phyloP scores from a whole-genome alignment of 2,797 vertebrate species.

The Molossus alvarezi region DNA sequence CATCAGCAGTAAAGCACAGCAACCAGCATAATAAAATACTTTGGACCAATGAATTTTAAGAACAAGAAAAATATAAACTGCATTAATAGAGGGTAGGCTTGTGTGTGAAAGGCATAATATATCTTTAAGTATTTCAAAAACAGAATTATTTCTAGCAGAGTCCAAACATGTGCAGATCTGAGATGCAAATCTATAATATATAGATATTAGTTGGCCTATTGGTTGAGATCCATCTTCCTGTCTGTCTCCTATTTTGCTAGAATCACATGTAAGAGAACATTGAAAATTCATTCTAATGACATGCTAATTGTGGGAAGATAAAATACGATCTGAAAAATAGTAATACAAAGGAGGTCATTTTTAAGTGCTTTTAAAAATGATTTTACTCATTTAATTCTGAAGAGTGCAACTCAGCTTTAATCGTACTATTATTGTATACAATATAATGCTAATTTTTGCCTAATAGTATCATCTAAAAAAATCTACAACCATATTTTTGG shows the following conservation, averaged over 20 bases:
- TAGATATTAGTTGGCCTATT: conserved; percentile 66
- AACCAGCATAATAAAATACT: conserved; percentile 85
- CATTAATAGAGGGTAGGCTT: conserved; percentile 81
- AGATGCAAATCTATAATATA: conserved; percentile 80
- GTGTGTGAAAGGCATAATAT: conserved; percentile 74
- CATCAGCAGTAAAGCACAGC: conserved; percentile 84
- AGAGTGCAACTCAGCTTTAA: conserved; percentile 59
- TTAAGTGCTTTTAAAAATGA: conserved; percentile 67
- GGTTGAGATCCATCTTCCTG: conserved; percentile 76
- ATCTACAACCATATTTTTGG: conserved; percentile 6
- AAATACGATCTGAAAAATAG: conserved; percentile 45
- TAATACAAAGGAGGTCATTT: conserved; percentile 37
- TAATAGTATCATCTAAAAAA: conserved; percentile 39
- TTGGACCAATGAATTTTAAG: conserved; percentile 85
- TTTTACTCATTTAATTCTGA: conserved; percentile 66
- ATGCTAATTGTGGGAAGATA: conserved; percentile 72
- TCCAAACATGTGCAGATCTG: conserved; percentile 77
- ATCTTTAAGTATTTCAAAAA: conserved; percentile 82
- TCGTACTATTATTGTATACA: not conserved
- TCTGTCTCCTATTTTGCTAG: conserved; percentile 76
- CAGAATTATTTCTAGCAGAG: conserved; percentile 84
- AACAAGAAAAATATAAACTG: conserved; percentile 86
- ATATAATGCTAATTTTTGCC: conserved; percentile 38
- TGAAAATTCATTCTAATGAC: conserved; percentile 73
- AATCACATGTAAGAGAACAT: conserved; percentile 51